phyloP scores from a whole-genome alignment of 2,888 invertebrate species.

The Apodemia zela region DNA sequence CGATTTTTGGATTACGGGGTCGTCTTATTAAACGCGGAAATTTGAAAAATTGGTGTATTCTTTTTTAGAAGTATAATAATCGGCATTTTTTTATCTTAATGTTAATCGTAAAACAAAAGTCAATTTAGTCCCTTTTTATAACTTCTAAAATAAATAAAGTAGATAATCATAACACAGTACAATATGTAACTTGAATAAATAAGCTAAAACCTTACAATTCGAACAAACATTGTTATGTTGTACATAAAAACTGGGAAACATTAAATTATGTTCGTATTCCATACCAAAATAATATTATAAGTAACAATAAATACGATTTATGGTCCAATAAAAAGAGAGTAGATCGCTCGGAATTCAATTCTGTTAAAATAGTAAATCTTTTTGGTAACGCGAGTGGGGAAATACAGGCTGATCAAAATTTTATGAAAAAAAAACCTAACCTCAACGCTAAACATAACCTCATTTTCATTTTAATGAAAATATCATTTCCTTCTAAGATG shows the following conservation, averaged over 20 bases:
- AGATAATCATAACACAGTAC: too few species aligned
- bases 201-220: constrained; percentile 15
- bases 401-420: constrained; percentile 1
- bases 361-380: constrained; percentile 33
- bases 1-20: too few species aligned
- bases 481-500: constrained; percentile 77
- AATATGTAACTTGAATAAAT: too few species aligned
- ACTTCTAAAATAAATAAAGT: too few species aligned
- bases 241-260: constrained; percentile 27
- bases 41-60: too few species aligned
- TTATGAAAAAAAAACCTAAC: neutral
- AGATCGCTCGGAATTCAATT: constrained; percentile 37
- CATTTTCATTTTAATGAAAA: constrained; percentile 77
- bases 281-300: constrained; percentile 36
- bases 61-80: too few species aligned
- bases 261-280: constrained; percentile 33
- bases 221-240: constrained; percentile 21
- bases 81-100: too few species aligned
- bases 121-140: too few species aligned
- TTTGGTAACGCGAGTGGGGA: constrained; percentile 18
- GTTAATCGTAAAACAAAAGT: too few species aligned
- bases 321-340: constrained; percentile 39
- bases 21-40: too few species aligned
- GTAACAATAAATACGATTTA: constrained; percentile 41
- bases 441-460: constrained; percentile 50